Percentiles rank a stretch among this genome's conserved stretches.
Evolutionary conservation across 2,888 invertebrate genomes (phyloP).

Genomic region (Eupithecia insigniata): DNA sequence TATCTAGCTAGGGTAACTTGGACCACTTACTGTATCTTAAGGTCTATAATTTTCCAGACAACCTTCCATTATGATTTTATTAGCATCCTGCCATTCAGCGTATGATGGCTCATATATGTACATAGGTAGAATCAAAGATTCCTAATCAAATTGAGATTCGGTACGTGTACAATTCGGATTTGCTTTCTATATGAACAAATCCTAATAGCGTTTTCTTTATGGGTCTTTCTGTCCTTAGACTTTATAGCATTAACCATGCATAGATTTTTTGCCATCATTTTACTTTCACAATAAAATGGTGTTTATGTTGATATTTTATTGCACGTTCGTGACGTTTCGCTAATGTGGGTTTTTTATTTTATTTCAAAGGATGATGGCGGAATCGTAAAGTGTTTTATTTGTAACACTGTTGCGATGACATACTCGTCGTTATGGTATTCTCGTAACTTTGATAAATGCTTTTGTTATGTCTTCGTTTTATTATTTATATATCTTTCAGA

Average conservation of each 20-base stretch:
- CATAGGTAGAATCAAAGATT: neutral
- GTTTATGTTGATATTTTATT: conserved; percentile 74
- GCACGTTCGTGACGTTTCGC: conserved; percentile 70
- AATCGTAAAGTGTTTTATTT: conserved; percentile 36
- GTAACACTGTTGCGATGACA: conserved; percentile 20
- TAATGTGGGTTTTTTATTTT: conserved; percentile 72
- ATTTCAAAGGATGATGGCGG: conserved; percentile 64
- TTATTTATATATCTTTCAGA: neutral
- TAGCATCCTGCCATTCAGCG: neutral
- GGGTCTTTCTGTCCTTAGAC: conserved; percentile 69
- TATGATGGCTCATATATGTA: neutral
- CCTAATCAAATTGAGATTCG: neutral
- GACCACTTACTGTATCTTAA: neutral
- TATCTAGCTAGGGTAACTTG: neutral
- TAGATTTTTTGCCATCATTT: conserved; percentile 76
- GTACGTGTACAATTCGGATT: neutral
- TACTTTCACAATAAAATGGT: conserved; percentile 72
- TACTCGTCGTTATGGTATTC: conserved; percentile 1
- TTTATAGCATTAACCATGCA: conserved; percentile 72
- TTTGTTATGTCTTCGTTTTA: neutral
- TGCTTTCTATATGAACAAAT: conserved; percentile 37
- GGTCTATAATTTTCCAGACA: neutral
- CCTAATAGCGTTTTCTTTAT: conserved; percentile 61
- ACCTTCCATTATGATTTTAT: neutral
- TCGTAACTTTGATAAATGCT: neutral